Evolutionary conservation across 2,797 vertebrate species (phyloP).

Genomic region (Urosaurus nigricauda): DNA sequence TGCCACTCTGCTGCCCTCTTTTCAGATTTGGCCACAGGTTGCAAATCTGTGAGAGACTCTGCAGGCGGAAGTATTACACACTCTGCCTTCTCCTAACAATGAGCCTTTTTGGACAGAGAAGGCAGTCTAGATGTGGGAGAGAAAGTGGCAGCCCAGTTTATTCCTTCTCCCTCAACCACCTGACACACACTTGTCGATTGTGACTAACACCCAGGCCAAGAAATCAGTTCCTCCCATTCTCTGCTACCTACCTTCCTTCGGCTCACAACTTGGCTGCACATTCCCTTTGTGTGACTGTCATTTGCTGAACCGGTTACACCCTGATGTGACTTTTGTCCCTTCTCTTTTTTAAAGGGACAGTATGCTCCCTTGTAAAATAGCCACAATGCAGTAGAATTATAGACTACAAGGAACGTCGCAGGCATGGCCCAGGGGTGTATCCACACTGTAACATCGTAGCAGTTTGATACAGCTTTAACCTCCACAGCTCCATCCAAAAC

Average conservation of each 20-base stretch:
- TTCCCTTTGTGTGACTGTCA: accelerated
- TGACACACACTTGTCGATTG: accelerated
- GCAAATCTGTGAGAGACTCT: slow-evolving; percentile 41
- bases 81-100: slow-evolving; percentile 43
- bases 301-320: accelerated
- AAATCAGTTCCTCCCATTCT: neutral
- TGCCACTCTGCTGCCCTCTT: neutral
- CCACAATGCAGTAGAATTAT: no score
- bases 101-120: slow-evolving; percentile 2
- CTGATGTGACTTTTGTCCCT: accelerated
- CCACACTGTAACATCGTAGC: no score
- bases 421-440: no score
- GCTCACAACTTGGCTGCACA: neutral
- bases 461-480: no score
- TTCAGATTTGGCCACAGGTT: neutral
- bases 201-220: slow-evolving; percentile 16
- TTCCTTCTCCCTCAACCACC: neutral
- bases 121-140: neutral
- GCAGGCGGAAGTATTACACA: slow-evolving; percentile 55
- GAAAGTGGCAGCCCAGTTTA: neutral
- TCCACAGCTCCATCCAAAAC: no score
- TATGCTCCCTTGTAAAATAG: neutral
- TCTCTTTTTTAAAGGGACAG: slow-evolving; percentile 29
- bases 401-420: no score
- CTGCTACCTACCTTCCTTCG: neutral